Percentiles rank a stretch among this genome's conserved stretches.
Conservation (phyloP, 2,113 vertebrate species). For the Psettodes erumei region DNA sequence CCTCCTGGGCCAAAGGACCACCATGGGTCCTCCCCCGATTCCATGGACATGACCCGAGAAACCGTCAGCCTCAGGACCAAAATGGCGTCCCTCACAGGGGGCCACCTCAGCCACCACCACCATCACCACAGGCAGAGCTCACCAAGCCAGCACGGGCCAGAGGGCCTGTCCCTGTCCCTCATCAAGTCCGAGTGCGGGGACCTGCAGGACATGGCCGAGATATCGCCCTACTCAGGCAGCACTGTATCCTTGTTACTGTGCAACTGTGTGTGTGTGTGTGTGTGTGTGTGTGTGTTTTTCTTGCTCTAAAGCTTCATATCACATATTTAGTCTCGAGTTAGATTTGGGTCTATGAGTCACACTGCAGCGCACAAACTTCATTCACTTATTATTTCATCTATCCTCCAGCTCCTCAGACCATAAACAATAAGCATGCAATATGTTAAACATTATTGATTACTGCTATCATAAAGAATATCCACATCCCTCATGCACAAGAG, state of each 20-base stretch:
- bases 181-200: slow-evolving; percentile 99
- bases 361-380: not conserved
- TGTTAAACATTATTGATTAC: not conserved
- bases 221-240: slow-evolving; percentile 97
- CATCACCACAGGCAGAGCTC: slow-evolving; percentile 95
- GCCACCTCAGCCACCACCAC: slow-evolving; percentile 86
- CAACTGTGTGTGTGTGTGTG: not conserved
- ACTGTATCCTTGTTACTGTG: slow-evolving; percentile 93
- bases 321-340: not conserved
- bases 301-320: not conserved
- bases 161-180: slow-evolving; percentile 95
- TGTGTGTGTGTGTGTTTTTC: not conserved
- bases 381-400: not conserved
- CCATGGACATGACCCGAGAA: slow-evolving; percentile 95
- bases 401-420: not conserved
- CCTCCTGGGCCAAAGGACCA: slow-evolving; percentile 86
- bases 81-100: slow-evolving; percentile 86
- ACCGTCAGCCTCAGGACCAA: slow-evolving; percentile 97
- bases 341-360: not conserved
- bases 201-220: slow-evolving; percentile 97
- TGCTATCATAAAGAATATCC: not conserved
- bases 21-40: slow-evolving; percentile 91
- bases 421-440: not conserved
- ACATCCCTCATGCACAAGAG: slow-evolving; percentile 3
- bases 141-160: slow-evolving; percentile 90